Base-by-base conservation (phyloP, 2,888 invertebrate species). In the Lithophane ornitopus region DNA sequence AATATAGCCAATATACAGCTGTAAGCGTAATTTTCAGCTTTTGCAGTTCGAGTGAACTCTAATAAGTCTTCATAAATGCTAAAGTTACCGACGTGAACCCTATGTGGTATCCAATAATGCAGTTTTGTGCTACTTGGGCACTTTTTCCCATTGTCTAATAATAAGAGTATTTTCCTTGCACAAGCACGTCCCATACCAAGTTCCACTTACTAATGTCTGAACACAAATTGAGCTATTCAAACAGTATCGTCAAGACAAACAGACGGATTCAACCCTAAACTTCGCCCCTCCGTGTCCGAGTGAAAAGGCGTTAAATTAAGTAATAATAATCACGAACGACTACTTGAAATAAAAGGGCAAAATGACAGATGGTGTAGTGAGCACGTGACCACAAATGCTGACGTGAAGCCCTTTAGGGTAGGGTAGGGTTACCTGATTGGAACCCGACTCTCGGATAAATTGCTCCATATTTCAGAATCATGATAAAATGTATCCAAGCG, bases 311-410 rank as follows among this genome's bases (percentile, higher is more conserved):
- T 69, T 65, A 39, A 28, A 73, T 73, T 49, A n/a, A n/a, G n/a
- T 41, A 39, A 76, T 62, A 76, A 54, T 80, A 62, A 76, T 63
- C 61, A 81, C 70, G 54, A n/a, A 67, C 14, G n/a, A 34, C 26
- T 52, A 54, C 66, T 81, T 81, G 16, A 70, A 26, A 65, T n/a
- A 81, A 81, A 76, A 61, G 62, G 65, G 16, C 46, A 14, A 9
- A 68, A 34, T 74, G 49, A 81, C 49, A 52, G 56, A 68, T 81
- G 82, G 59, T 72, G 58, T 11, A 59, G 22, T 39, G 34, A 62
- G 73, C 67, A 81, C 59, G 70, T 70, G 82, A 59, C 54, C 70
- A 54, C 28, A n/a, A 63, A n/a, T 59, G 70, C 73, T 77, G 67
- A 82, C 67, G 14, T 41, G 11, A 26, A 49, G 6, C 9, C 58